Percentiles rank a stretch among this genome's conserved stretches.
Conservation (phyloP, 64 coral and sea anemone species). For the Orbicella faveolata region DNA sequence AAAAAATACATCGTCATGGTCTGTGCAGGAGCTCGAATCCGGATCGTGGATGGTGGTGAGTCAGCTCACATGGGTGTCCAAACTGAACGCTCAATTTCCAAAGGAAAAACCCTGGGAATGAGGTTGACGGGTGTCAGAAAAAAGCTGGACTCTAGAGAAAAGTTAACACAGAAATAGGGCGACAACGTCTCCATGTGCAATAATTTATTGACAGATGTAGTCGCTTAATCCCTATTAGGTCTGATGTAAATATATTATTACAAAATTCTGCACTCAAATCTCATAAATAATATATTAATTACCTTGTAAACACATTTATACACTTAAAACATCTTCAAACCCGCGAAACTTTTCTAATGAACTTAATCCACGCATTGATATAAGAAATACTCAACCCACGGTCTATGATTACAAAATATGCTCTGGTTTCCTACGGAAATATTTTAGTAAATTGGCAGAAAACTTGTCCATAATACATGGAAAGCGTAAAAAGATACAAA, state of each 20-base stretch:
- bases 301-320: not conserved
- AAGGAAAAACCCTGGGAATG: too few relatives aligned
- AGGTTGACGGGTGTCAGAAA: too few relatives aligned
- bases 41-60: too few relatives aligned
- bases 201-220: slow-evolving; percentile 39
- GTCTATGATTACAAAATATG: not conserved
- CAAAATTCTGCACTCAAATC: not conserved
- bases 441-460: not conserved
- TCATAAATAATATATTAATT: slow-evolving; percentile 26
- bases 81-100: too few relatives aligned
- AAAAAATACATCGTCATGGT: too few relatives aligned
- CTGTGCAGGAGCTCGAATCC: too few relatives aligned
- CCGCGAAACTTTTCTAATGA: slow-evolving; percentile 20
- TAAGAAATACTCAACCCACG: not conserved
- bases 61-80: too few relatives aligned
- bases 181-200: not conserved
- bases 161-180: not conserved
- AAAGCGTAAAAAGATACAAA: not conserved
- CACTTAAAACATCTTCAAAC: slow-evolving; percentile 8
- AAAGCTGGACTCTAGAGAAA: too few relatives aligned
- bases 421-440: not conserved
- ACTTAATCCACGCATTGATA: not conserved
- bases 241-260: slow-evolving; percentile 22
- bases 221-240: not conserved
- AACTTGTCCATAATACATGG: not conserved